Conservation (phyloP, 2,113 vertebrate genomes). For the Mormyrus lacerda region DNA sequence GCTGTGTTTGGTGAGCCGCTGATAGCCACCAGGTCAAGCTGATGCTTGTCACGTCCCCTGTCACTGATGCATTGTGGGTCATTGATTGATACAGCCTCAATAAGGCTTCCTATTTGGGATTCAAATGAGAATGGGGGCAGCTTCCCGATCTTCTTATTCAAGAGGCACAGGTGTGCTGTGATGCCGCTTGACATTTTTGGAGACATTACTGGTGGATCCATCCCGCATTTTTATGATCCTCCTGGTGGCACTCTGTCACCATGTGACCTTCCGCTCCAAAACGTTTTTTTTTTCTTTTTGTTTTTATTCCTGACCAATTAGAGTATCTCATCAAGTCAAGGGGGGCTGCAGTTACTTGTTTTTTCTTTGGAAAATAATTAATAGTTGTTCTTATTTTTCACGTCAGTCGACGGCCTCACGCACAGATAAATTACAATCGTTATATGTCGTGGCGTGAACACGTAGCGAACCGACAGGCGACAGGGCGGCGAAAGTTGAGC, state of each 20-base stretch:
- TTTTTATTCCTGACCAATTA: background rate
- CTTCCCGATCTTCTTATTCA: background rate
- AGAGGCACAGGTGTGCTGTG: background rate
- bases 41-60: background rate
- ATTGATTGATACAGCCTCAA: conserved; percentile 16
- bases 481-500: background rate
- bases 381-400: background rate
- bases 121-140: conserved; percentile 13
- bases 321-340: background rate
- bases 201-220: conserved; percentile 3
- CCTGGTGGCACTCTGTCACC: background rate
- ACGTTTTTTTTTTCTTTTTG: background rate
- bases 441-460: background rate
- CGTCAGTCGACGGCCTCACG: background rate
- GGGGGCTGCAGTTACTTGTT: background rate
- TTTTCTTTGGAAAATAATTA: background rate
- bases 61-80: conserved; percentile 1
- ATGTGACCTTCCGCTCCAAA: conserved; percentile 8
- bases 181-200: background rate
- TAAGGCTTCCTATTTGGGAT: conserved; percentile 19
- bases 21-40: background rate
- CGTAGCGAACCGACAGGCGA: background rate
- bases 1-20: background rate
- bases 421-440: background rate
- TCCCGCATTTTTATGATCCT: conserved; percentile 3